These are phyloP conservation scores for Malthinus flaveolus DNA, from an alignment of 2,888 invertebrate genomes.

Conservation along the genomic window DNA sequence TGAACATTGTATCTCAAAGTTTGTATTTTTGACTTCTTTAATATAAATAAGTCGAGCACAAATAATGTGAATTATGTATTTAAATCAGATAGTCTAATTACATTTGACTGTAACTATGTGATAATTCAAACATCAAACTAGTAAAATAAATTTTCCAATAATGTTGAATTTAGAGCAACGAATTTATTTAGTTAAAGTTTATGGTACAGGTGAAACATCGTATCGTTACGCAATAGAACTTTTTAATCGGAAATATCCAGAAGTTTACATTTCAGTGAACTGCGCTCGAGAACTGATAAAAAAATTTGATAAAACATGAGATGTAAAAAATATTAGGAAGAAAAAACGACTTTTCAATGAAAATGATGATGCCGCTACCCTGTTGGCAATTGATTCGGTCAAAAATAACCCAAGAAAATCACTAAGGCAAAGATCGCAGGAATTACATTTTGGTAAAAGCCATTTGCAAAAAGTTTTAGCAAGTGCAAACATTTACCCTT, in stretches of 20 bases:
- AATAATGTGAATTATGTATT: too few relatives aligned
- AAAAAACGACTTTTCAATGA: background rate
- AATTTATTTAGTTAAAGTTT: too few relatives aligned
- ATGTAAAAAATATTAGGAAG: background rate
- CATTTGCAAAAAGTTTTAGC: background rate
- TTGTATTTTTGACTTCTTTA: too few relatives aligned
- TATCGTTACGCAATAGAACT: background rate
- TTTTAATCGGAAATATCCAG: background rate
- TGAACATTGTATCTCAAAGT: too few relatives aligned
- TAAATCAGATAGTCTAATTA: too few relatives aligned
- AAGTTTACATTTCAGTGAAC: background rate
- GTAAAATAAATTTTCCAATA: too few relatives aligned
- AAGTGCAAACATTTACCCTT: background rate
- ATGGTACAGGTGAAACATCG: too few relatives aligned
- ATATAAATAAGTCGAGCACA: too few relatives aligned
- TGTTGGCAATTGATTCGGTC: background rate
- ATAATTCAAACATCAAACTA: too few relatives aligned
- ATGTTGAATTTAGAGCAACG: too few relatives aligned
- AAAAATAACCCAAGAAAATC: background rate
- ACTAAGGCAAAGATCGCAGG: background rate
- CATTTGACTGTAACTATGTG: too few relatives aligned
- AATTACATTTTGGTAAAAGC: background rate
- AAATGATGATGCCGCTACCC: background rate
- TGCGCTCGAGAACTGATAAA: background rate
- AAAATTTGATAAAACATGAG: background rate